phyloP scores from a whole-genome alignment of 2,888 invertebrate genomes.

The Antitype chi region DNA sequence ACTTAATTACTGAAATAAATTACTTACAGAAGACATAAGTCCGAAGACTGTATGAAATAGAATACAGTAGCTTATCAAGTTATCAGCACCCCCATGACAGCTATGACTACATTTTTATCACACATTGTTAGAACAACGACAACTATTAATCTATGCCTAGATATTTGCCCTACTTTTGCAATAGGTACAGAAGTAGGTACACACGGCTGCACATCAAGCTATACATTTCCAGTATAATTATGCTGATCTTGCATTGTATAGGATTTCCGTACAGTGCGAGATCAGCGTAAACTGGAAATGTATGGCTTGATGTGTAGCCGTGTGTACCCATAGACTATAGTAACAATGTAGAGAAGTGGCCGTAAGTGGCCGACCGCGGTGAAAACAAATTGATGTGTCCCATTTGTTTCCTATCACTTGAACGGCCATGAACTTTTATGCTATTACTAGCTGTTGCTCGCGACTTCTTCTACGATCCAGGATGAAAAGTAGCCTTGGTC shows the following conservation, averaged over 20 bases:
- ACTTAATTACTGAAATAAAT: not conserved
- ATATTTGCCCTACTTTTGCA: conserved; percentile 37
- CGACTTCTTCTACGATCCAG: too few species aligned
- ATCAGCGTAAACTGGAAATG: too few species aligned
- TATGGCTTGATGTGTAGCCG: too few species aligned
- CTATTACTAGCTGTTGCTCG: not conserved
- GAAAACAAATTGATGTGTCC: conserved; percentile 41
- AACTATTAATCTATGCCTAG: conserved; percentile 33
- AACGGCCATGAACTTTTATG: conserved; percentile 3
- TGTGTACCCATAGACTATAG: not conserved
- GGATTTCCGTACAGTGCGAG: too few species aligned
- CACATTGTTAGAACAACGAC: conserved; percentile 24
- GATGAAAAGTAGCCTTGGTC: too few species aligned
- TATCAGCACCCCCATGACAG: conserved; percentile 29
- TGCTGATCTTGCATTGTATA: too few species aligned
- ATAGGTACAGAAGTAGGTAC: not conserved
- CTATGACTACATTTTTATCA: conserved; percentile 44
- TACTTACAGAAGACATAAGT: not conserved
- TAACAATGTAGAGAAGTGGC: conserved; percentile 17
- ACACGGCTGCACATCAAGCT: too few species aligned
- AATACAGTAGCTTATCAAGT: conserved; percentile 31
- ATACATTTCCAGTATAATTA: too few species aligned
- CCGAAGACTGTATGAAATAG: not conserved
- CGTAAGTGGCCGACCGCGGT: conserved; percentile 40
- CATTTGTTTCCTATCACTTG: conserved; percentile 23